Evolutionary conservation across 1,140 invertebrate species (phyloP), one percentile per base, ranked within the genome.

Genomic region (Ips typographus): DNA sequence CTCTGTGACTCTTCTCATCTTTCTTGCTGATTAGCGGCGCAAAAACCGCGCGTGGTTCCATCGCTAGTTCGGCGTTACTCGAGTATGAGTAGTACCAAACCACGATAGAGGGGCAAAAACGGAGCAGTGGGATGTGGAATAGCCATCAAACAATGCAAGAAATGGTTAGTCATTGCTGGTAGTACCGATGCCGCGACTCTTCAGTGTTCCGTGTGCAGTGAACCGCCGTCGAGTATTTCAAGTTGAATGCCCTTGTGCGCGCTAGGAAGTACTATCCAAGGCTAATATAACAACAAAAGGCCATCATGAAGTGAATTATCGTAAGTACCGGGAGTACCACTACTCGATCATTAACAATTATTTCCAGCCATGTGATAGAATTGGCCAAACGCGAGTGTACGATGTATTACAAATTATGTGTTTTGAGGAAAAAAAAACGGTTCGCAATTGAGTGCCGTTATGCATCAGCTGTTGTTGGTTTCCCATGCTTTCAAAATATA

Each of bases 161-260:
- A 56, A 60, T 68, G 68, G 68, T 65, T 70, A 53, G 68, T 70
- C 53, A 64, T 62, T 56, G 60, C 43, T 55, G 53, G 68, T 70
- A 58, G 56, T 70, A 70, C 68, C 52, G 40, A 43, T 5, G 60
- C 38, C 68, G 68, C 68, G 42, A 64, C 44, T 73, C 65, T 61
- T 71, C 72, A 71, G 72, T 73, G 60, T 70, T 67, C 72, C 67
- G 63, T 73, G 72, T 71, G 72, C 69, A 68, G 65, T 68, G 68
- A 71, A 73, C 69, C 62, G 63, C 61, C 67, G 62, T 60, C 68
- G 68, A 71, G 63, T 60, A 22, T 22, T 71, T 62, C 68, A 62
- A 70, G 72, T 70, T 73, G 69, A 73, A 71, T 71, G 72, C 72
- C 72, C 72, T 73, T 73, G 53, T 43, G 60, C 65, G 53, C 58